Evolutionary conservation across 92 coral and sea anemone genomes (phyloP), one percentile per base, ranked within the genome.

Genomic region (Heliopora coerulea): DNA sequence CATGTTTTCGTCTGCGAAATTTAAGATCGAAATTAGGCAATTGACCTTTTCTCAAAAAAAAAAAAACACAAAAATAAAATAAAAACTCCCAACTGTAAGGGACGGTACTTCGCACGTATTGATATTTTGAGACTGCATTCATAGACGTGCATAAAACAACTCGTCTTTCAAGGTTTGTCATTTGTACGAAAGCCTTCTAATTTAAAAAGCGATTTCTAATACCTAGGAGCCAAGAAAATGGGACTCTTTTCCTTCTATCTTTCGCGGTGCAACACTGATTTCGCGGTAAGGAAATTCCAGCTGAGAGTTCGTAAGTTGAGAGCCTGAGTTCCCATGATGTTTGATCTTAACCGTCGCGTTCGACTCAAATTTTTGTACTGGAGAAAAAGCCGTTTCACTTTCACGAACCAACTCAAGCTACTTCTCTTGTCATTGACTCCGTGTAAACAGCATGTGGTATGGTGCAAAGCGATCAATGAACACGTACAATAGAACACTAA

Each of bases 1-100:
- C 59, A 67, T 67, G 72, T 65, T 42, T 65, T 65, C 33, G 59
- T 28, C 30, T 23, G 13, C 30, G 33, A 56, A 23, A 56, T 56
- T 23, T 23, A 28, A 23, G 30, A 3, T 6, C 18, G 61, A 3
- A 56, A 56, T 56, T 56, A 11, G 58, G 26, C 19, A 56, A 3
- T 56, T 23, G 42, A 37, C 42, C 42, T 37, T 37, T 4, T 37
- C 11, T 37, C 42, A 37, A 37, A 37, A 37, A 37, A 37, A 37
- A 37, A 37, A 37, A 37, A 37, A 37, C n/a, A n/a, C n/a, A 12
- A 37, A 37, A 37, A 37, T 37, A 37, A 37, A 37, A 37, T 37
- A 37, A n/a, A n/a, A n/a, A n/a, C n/a, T n/a, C n/a, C n/a, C n/a
- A n/a, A n/a, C n/a, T n/a, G n/a, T n/a, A n/a, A n/a, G n/a, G n/a